A percentile compares a stretch with the other conserved stretches of the same genome.
Evolutionary conservation across 1,140 invertebrate genomes (phyloP).

Genomic region (Sinonovacula constricta): DNA sequence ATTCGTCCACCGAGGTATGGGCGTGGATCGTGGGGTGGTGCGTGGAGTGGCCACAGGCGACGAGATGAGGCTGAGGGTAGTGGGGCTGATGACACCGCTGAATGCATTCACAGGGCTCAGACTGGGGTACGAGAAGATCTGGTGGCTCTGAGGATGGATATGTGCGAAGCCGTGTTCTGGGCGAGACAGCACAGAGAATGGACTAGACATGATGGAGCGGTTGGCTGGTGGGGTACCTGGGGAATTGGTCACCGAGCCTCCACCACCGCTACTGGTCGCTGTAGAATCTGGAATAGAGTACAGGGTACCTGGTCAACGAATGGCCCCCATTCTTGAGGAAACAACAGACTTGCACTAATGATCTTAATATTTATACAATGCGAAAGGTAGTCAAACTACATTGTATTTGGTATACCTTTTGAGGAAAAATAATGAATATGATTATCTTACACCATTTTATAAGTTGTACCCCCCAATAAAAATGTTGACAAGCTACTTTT

Average conservation of each 20-base stretch:
- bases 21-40: conserved; percentile 82
- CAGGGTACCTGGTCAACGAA: too few species aligned
- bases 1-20: conserved; percentile 90
- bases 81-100: conserved; percentile 92
- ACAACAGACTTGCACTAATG: too few species aligned
- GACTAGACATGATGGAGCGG: conserved; percentile 81
- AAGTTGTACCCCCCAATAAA: too few species aligned
- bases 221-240: conserved; percentile 75
- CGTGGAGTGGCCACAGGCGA: conserved; percentile 87
- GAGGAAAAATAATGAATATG: too few species aligned
- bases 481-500: too few species aligned
- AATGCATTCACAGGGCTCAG: conserved; percentile 85
- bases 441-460: too few species aligned
- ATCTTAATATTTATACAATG: too few species aligned
- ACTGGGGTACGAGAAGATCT: conserved; percentile 94
- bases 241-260: conserved; percentile 66
- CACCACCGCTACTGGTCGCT: conserved; percentile 41
- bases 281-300: conserved; percentile 50
- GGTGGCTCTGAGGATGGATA: conserved; percentile 92
- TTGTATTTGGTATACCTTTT: too few species aligned
- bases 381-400: too few species aligned
- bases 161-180: conserved; percentile 92
- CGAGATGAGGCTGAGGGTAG: conserved; percentile 92
- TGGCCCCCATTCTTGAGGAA: too few species aligned
- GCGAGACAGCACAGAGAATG: conserved; percentile 79